These are phyloP conservation scores for Bombyx huttoni DNA, from an alignment of 2,888 invertebrate genomes.

Conservation along the genomic window DNA sequence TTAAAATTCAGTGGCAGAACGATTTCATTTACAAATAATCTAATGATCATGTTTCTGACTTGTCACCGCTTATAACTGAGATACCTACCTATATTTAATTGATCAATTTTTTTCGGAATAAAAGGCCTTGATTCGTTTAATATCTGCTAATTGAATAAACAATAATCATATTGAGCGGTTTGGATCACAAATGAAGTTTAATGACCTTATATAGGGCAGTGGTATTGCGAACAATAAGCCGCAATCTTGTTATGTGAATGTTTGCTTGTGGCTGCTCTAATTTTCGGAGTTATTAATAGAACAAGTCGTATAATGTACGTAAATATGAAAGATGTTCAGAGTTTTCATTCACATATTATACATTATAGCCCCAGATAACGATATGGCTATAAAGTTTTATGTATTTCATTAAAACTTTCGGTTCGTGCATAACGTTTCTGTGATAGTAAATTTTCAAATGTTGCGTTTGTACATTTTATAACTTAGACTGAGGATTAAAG, in stretches of 20 bases:
- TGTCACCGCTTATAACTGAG: neutral
- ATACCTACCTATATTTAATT: neutral
- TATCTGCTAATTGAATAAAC: slow-evolving; percentile 30
- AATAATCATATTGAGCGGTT: slow-evolving; percentile 23
- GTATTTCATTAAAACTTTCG: too few relatives aligned
- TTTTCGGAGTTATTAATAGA: neutral
- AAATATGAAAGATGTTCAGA: too few relatives aligned
- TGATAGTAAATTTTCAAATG: too few relatives aligned
- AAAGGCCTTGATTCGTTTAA: slow-evolving; percentile 7
- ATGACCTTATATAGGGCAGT: slow-evolving; percentile 19
- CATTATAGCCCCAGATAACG: too few relatives aligned
- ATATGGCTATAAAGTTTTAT: too few relatives aligned
- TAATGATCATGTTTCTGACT: too few relatives aligned
- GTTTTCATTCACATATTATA: too few relatives aligned
- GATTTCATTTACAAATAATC: too few relatives aligned
- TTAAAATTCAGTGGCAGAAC: too few relatives aligned
- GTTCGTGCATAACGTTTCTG: too few relatives aligned
- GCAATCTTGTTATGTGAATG: neutral
- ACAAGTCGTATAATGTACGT: neutral
- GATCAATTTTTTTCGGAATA: neutral
- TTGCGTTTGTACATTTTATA: too few relatives aligned
- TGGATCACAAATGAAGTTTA: slow-evolving; percentile 16
- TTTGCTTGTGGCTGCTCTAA: neutral
- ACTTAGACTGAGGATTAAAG: too few relatives aligned
- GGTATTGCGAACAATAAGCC: slow-evolving; percentile 12